Base-by-base conservation (phyloP, 2,888 invertebrate genomes). In the Pterobdella sp. region DNA sequence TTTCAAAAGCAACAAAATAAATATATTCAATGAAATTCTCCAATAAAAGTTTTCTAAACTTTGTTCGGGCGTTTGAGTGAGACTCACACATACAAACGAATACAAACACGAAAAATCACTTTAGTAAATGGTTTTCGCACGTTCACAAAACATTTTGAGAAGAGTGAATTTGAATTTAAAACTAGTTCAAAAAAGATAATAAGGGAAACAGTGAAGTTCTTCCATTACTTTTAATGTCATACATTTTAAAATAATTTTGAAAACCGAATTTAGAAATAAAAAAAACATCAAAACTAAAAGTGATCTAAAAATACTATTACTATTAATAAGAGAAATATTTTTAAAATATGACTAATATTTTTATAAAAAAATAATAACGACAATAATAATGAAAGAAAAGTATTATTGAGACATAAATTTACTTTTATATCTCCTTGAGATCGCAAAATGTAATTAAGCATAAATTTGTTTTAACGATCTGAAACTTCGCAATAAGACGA, bases 31-130 rank as follows among this genome's bases (percentile, higher is more conserved):
- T n/a, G n/a, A n/a, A n/a, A n/a, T n/a, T n/a, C n/a, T n/a, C n/a
- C n/a, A n/a, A n/a, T n/a, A n/a, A n/a, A n/a, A n/a, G n/a, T n/a
- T n/a, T n/a, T n/a, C n/a, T n/a, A n/a, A n/a, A n/a, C n/a, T n/a
- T n/a, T n/a, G n/a, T n/a, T n/a, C n/a, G n/a, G n/a, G n/a, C n/a
- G n/a, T n/a, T n/a, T n/a, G n/a, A n/a, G n/a, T n/a, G n/a, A n/a
- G n/a, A 56, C 60, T 26, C 60, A 56, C 60, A 56, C 60, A 56
- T 3, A 56, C 60, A 56, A 22, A 56, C 60, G 26, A 7, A 56
- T 26, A 56, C 60, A 56, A 22, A 56, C 60, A 56, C 60, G 26
- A 22, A 56, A 22, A 56, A 22, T 26, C 60, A 56, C 60, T 26
- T 26, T 26, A 56, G 60, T 26, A 26, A 56, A 3, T 22, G n/a